Evolutionary conservation across 2,113 vertebrate species (phyloP).

Genomic region (Sinocyclocheilus rhinocerous): DNA sequence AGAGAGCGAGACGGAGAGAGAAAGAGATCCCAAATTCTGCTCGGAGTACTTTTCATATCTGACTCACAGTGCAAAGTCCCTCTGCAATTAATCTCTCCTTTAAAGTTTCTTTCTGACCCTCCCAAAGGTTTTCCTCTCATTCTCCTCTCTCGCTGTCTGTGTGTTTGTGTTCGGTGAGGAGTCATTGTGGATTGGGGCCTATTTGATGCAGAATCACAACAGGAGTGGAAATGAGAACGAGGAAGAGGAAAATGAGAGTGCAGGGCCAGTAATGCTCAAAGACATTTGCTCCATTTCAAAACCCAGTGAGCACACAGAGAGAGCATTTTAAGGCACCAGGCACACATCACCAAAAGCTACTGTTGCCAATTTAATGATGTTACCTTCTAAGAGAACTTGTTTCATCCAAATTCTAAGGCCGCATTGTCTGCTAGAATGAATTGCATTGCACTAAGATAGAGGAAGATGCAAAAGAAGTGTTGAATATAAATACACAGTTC

Average conservation of each 20-base stretch:
- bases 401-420: not conserved
- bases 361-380: not conserved
- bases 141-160: slow-evolving; percentile 6
- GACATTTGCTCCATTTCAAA: slow-evolving; percentile 21
- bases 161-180: slow-evolving; percentile 21
- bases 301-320: not conserved
- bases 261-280: slow-evolving; percentile 9
- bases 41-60: slow-evolving; percentile 31
- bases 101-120: slow-evolving; percentile 44
- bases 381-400: not conserved
- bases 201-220: slow-evolving; percentile 26
- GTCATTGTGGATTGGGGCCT: slow-evolving; percentile 29
- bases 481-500: not conserved
- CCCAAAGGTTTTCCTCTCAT: slow-evolving; percentile 24
- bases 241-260: slow-evolving; percentile 35
- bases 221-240: slow-evolving; percentile 40
- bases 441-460: not conserved
- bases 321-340: slow-evolving; percentile 16
- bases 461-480: not conserved
- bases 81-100: slow-evolving; percentile 48
- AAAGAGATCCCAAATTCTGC: slow-evolving; percentile 31
- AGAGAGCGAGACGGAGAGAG: slow-evolving; percentile 21
- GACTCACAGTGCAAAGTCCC: slow-evolving; percentile 37
- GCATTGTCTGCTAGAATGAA: not conserved
- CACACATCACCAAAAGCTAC: not conserved